A percentile compares a stretch with the other conserved stretches of the same genome.
Conservation (phyloP, 2,797 vertebrate genomes). For the Picus viridis region DNA sequence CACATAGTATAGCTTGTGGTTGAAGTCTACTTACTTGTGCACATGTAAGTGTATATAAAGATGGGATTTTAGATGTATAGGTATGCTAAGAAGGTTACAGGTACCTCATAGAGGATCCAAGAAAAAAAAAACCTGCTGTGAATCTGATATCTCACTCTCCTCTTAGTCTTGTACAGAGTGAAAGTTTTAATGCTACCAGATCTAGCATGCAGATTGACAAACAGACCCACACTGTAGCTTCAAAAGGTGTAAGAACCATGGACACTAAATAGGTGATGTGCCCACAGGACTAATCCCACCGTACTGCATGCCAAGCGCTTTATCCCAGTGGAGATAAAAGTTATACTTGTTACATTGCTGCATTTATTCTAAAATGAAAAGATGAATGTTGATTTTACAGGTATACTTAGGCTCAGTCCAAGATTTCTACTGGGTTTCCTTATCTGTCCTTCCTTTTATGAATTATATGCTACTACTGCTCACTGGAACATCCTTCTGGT, state of each 20-base stretch:
- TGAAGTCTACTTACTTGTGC: neutral
- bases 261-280: neutral
- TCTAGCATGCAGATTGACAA: neutral
- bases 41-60: neutral
- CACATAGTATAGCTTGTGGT: neutral
- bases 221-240: neutral
- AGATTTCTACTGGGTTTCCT: constrained; percentile 15
- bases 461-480: neutral
- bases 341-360: neutral
- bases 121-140: neutral
- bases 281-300: neutral
- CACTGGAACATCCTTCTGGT: neutral
- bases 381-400: neutral
- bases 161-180: neutral
- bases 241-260: neutral
- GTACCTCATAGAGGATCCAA: neutral
- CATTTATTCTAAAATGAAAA: constrained; percentile 31
- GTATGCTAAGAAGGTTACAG: neutral
- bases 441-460: neutral
- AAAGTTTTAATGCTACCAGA: neutral
- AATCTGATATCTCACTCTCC: neutral
- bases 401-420: neutral
- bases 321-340: neutral
- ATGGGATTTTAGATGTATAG: neutral
- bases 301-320: neutral